phyloP scores from a whole-genome alignment of 2,888 invertebrate genomes.

The Aethes cnicana region DNA sequence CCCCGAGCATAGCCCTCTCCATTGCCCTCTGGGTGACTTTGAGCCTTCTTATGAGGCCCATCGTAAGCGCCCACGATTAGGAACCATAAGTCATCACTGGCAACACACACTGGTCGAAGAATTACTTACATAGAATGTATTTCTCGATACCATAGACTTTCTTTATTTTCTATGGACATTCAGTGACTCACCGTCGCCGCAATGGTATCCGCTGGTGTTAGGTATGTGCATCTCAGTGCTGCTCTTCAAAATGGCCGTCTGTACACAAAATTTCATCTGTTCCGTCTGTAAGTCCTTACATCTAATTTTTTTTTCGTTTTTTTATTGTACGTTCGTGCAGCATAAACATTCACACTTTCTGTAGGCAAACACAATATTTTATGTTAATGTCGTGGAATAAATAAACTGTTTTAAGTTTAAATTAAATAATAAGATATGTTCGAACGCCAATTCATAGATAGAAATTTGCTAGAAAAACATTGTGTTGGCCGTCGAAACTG shows the following conservation, averaged over 20 bases:
- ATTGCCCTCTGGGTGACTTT: too few species aligned
- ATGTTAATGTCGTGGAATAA: conserved; percentile 33
- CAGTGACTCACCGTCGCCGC: conserved; percentile 48
- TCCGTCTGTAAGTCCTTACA: conserved; percentile 58
- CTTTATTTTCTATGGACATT: neutral
- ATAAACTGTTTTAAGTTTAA: neutral
- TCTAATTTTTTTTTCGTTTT: conserved; percentile 53
- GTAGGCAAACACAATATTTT: conserved; percentile 66
- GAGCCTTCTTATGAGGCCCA: too few species aligned
- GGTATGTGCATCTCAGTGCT: conserved; percentile 49
- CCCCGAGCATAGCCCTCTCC: too few species aligned
- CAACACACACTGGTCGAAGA: too few species aligned
- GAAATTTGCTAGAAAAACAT: conserved; percentile 41
- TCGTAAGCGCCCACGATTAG: too few species aligned
- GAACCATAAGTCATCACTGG: too few species aligned
- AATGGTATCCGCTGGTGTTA: conserved; percentile 44
- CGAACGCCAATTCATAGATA: conserved; percentile 55
- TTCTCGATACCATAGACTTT: too few species aligned
- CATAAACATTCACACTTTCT: conserved; percentile 65
- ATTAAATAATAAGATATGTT: conserved; percentile 45
- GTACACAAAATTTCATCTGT: conserved; percentile 70
- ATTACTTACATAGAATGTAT: too few species aligned
- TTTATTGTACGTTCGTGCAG: conserved; percentile 47
- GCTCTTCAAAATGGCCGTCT: conserved; percentile 55
- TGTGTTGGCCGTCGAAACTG: conserved; percentile 54